phyloP scores from a whole-genome alignment of 2,113 vertebrate species.

The Haplochromis vanheusdeni region DNA sequence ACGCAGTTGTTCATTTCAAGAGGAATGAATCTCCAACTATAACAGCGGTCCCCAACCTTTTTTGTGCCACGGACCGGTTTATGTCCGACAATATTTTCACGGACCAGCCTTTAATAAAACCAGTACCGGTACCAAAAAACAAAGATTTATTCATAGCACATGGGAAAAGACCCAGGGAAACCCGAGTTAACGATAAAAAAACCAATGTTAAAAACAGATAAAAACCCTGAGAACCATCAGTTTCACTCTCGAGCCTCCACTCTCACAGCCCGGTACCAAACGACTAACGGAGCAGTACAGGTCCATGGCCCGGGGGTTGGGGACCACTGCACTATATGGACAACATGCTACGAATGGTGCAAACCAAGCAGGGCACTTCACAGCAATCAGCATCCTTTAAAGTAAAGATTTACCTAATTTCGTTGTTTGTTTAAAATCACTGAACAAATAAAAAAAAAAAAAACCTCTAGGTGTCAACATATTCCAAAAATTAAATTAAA shows the following conservation, averaged over 20 bases:
- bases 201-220: rapidly evolving
- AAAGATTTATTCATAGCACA: not conserved
- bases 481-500: not conserved
- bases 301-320: not conserved
- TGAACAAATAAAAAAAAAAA: too few relatives aligned
- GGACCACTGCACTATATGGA: not conserved
- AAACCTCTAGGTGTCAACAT: not conserved
- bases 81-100: not conserved
- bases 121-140: not conserved
- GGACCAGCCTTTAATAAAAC: not conserved
- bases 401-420: not conserved
- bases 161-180: not conserved
- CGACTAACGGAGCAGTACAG: not conserved
- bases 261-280: not conserved
- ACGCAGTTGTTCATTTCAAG: not conserved
- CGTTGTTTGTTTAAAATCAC: not conserved
- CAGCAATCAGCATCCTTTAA: not conserved
- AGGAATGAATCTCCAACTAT: not conserved
- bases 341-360: not conserved
- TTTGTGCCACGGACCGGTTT: not conserved
- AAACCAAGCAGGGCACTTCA: not conserved
- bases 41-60: not conserved
- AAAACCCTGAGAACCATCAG: not conserved
- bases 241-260: not conserved
- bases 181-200: not conserved